A percentile compares a stretch with the other conserved stretches of the same genome.
Conservation (phyloP, 2,797 vertebrate species). For the Parauchenoglanis punctatus region DNA sequence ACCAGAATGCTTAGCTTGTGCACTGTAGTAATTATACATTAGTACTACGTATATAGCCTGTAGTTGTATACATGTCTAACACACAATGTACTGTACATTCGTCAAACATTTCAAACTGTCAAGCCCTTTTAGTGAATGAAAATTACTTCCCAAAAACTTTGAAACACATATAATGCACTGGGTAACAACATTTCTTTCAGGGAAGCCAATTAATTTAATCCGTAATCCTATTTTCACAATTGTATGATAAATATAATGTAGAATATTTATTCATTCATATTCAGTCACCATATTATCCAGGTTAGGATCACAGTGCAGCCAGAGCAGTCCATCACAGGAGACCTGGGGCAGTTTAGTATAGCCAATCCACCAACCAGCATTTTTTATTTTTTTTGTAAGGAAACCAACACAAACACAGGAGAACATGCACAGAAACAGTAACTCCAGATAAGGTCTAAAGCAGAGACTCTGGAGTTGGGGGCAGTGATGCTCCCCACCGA, state of each 20-base stretch:
- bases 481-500: neutral
- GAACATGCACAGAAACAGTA: neutral
- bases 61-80: neutral
- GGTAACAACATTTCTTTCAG: neutral
- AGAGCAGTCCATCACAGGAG: neutral
- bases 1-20: neutral
- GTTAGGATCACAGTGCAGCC: neutral
- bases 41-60: neutral
- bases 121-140: neutral
- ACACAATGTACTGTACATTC: neutral
- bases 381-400: neutral
- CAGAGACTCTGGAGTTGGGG: neutral
- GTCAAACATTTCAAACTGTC: neutral
- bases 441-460: neutral
- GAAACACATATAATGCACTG: too few species aligned
- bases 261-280: neutral
- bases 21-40: neutral
- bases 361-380: neutral
- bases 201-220: neutral
- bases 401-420: neutral
- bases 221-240: neutral
- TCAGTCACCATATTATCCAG: neutral
- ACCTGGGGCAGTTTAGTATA: neutral
- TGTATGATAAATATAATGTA: neutral
- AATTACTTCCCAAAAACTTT: neutral